Base-by-base conservation (phyloP, 2,888 invertebrate species). In the Amphipyra tragopoginis region DNA sequence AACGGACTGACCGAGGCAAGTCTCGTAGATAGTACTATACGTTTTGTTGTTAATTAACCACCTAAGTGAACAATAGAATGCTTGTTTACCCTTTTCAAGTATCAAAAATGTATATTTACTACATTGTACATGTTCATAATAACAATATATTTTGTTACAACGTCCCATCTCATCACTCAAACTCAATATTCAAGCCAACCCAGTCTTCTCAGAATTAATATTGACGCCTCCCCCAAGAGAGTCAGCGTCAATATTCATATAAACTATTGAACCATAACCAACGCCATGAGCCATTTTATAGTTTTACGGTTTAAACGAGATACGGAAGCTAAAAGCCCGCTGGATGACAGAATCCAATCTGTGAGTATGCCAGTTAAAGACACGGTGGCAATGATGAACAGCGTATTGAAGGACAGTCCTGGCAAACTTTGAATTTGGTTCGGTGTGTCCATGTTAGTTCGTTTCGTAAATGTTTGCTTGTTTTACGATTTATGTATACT, bases 341-440 rank as follows among this genome's bases (percentile, higher is more conserved):
- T 81, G 79, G 80, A 72, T 86, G 88, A 86, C 84, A 81, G 83
- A 86, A 91, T 90, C 86, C 87, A 90, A 90, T 91, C 85, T 86
- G 69, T 65, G 72, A 80, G 77, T 69, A 68, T 66, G 85, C 72
- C 81, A 83, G 81, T 82, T 80, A 72, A 50, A 38, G 10, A 38
- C 83, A 78, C 48, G 55, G 72, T 81, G 69, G 54, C 85, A 53
- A 81, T 68, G 55, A 14, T n/a, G 42, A 10, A 9, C 5, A 1
- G 5, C 3, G 21, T 7, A 2, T 55, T 39, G 5, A 5, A 2
- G 13, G 53, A 59, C 2, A 39, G 9, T 40, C 6, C 1, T 1
- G 3, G 10, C 0, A 49, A 0, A 5, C 13, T 29, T 45, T 5
- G 29, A 7, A 7, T 29, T n/a, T 29, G 29, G 7, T 29, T 29